phyloP scores from a whole-genome alignment of 2,113 vertebrate species.

The Elephantulus edwardii region DNA sequence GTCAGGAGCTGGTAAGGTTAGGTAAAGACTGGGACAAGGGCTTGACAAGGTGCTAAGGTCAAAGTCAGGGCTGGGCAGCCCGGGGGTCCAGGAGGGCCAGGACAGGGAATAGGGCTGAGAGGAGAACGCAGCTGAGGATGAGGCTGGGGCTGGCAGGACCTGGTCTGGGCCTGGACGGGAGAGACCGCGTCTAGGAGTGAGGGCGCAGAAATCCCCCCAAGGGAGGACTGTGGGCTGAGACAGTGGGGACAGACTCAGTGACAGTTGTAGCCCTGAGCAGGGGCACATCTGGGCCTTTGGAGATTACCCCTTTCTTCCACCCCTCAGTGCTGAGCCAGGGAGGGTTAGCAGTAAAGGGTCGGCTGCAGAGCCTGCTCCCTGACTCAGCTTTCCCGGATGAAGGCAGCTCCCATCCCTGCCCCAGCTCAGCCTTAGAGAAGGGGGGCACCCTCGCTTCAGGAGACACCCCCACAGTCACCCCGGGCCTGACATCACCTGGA shows the following conservation, averaged over 20 bases:
- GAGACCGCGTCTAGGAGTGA: neutral
- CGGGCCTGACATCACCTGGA: neutral
- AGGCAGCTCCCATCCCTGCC: neutral
- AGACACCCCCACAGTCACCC: neutral
- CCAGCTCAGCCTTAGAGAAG: neutral
- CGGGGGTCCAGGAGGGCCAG: neutral
- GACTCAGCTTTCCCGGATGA: constrained; percentile 52
- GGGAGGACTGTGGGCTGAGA: neutral
- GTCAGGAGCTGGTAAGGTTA: too few species aligned
- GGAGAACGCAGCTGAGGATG: neutral
- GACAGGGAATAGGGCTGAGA: neutral
- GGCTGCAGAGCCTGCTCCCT: constrained; percentile 21
- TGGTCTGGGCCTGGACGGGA: neutral
- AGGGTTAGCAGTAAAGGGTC: neutral
- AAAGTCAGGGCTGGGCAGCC: neutral
- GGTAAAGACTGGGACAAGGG: neutral
- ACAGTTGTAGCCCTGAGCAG: neutral
- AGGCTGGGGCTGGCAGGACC: neutral
- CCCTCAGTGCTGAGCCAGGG: neutral
- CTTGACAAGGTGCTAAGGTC: neutral
- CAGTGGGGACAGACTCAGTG: neutral
- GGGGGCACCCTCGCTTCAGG: too few species aligned
- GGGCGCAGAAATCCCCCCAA: neutral
- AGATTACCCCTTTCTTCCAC: neutral
- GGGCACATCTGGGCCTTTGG: neutral